A percentile compares a stretch with the other conserved stretches of the same genome.
These are phyloP conservation scores for Sebastes schlegelii DNA, from an alignment of 2,113 vertebrate species.

Conservation along the genomic window DNA sequence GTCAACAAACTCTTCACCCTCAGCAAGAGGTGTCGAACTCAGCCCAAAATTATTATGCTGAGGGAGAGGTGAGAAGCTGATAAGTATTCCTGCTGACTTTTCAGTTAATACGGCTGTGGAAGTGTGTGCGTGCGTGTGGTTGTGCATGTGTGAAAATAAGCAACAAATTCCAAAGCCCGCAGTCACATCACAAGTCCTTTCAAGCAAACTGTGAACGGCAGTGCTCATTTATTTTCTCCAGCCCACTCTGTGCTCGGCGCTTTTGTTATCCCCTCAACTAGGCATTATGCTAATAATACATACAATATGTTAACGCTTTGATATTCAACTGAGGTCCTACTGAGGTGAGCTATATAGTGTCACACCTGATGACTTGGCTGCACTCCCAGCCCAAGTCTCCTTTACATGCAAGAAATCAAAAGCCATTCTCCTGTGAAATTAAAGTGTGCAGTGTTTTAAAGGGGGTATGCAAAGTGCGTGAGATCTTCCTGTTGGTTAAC, in stretches of 20 bases:
- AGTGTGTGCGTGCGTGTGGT: conserved; percentile 12
- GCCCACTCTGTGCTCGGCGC: conserved; percentile 16
- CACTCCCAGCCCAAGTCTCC: conserved; percentile 55
- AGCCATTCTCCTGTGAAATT: conserved; percentile 72
- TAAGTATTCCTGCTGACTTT: conserved; percentile 54
- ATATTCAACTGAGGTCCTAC: conserved; percentile 58
- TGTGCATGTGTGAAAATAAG: conserved; percentile 35
- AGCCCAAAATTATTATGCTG: conserved; percentile 83
- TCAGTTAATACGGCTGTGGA: conserved; percentile 21
- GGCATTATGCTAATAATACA: conserved; percentile 61
- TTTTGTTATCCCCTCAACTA: conserved; percentile 61
- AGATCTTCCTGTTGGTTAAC: conserved; percentile 36
- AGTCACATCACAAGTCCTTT: conserved; percentile 54
- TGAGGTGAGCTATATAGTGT: conserved; percentile 62
- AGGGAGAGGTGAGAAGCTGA: conserved; percentile 84
- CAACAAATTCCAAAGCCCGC: conserved; percentile 41
- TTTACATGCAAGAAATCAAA: conserved; percentile 65
- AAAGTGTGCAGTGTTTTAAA: conserved; percentile 69
- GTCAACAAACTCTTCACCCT: conserved; percentile 86
- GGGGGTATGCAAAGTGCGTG: conserved; percentile 37
- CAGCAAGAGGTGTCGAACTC: conserved; percentile 85
- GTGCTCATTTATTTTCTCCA: conserved; percentile 57
- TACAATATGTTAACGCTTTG: conserved; percentile 58
- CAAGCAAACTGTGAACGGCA: conserved; percentile 46
- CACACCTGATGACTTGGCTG: conserved; percentile 75